Conservation (phyloP, 2,888 invertebrate genomes). For the Metellina segmentata region DNA sequence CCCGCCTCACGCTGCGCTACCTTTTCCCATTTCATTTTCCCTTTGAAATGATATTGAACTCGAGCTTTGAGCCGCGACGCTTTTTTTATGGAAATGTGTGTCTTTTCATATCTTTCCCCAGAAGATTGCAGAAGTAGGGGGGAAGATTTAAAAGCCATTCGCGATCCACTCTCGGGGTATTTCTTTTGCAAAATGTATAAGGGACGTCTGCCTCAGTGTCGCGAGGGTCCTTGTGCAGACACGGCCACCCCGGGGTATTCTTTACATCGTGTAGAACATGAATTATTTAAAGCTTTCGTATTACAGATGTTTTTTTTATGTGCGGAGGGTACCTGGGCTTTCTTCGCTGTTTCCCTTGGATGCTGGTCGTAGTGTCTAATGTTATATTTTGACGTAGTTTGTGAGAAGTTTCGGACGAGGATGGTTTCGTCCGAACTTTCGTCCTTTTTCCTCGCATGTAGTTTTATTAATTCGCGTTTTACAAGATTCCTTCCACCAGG, state of each 20-base stretch:
- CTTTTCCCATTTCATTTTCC: constrained; percentile 56
- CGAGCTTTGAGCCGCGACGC: constrained; percentile 41
- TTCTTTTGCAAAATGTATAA: constrained; percentile 65
- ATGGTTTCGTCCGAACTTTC: too few species aligned
- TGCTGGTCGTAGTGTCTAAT: neutral
- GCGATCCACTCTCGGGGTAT: neutral
- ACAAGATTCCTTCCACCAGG: too few species aligned
- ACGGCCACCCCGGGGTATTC: constrained; percentile 29
- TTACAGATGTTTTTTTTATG: neutral
- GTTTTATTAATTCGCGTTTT: too few species aligned
- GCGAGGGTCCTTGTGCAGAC: neutral
- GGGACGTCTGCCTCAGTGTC: constrained; percentile 4
- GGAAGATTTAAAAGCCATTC: constrained; percentile 68
- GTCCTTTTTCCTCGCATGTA: too few species aligned
- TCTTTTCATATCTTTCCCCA: constrained; percentile 35
- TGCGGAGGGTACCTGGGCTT: neutral
- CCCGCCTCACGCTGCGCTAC: neutral
- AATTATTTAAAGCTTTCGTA: constrained; percentile 51
- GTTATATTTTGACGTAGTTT: neutral
- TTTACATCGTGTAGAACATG: constrained; percentile 62
- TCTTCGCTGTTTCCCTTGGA: neutral
- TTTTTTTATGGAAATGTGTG: constrained; percentile 63
- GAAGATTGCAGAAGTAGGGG: constrained; percentile 40
- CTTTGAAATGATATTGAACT: constrained; percentile 58
- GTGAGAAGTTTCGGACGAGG: too few species aligned